phyloP scores from a whole-genome alignment of 2,797 vertebrate genomes.

The Platyrinchus mystaceus region DNA sequence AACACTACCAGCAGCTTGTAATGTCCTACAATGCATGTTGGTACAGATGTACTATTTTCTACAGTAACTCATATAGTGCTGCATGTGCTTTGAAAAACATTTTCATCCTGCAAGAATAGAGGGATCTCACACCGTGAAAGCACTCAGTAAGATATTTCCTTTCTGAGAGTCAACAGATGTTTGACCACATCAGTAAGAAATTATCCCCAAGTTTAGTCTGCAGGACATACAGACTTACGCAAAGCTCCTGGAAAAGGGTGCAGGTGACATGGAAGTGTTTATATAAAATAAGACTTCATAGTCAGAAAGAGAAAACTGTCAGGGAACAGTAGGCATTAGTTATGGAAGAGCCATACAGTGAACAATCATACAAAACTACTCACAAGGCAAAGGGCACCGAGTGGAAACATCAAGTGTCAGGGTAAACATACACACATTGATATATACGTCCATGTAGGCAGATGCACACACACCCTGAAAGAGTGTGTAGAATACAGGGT shows the following conservation, averaged over 20 bases:
- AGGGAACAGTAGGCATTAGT: not conserved
- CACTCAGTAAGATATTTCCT: not conserved
- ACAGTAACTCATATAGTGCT: not conserved
- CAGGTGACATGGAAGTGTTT: not conserved
- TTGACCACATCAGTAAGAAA: not conserved
- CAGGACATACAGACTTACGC: not conserved
- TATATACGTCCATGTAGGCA: not conserved
- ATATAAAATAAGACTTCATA: not conserved
- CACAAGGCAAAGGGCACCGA: not conserved
- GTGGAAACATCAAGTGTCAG: not conserved
- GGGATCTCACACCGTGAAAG: not conserved
- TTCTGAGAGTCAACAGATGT: not conserved
- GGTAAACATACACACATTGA: not conserved
- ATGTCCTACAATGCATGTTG: not conserved
- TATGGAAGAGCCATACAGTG: not conserved
- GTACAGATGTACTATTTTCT: not conserved
- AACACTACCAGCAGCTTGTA: not conserved
- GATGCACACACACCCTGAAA: not conserved
- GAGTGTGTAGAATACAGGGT: not conserved
- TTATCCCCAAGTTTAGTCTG: not conserved
- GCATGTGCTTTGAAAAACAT: not conserved
- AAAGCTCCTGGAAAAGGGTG: not conserved
- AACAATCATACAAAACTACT: not conserved
- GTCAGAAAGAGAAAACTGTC: not conserved
- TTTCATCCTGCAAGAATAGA: not conserved